Conservation (phyloP, 2,113 vertebrate species). For the Tragelaphus imberbis region DNA sequence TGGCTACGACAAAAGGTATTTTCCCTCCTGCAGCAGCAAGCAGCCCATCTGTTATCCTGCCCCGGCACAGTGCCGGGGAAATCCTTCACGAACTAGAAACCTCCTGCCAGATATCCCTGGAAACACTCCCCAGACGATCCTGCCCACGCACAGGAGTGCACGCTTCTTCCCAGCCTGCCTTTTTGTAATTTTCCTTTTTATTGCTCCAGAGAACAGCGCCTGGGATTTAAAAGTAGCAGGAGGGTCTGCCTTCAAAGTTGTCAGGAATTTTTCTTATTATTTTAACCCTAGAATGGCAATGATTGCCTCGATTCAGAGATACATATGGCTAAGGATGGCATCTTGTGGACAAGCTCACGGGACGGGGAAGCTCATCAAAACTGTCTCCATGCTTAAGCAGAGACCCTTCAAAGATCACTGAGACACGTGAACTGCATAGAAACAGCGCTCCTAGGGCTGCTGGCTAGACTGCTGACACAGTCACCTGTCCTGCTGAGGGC, state of each 20-base stretch:
- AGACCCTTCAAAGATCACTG: not conserved
- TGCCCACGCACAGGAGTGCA: constrained; percentile 42
- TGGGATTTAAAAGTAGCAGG: constrained; percentile 58
- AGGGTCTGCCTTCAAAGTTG: constrained; percentile 44
- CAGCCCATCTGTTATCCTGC: constrained; percentile 72
- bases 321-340: not conserved
- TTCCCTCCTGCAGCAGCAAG: constrained; percentile 65
- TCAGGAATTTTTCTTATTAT: not conserved
- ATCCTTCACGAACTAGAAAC: constrained; percentile 66
- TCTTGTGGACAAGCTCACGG: not conserved
- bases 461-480: not conserved
- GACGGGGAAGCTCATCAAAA: not conserved
- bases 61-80: constrained; percentile 58
- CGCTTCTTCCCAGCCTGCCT: constrained; percentile 31
- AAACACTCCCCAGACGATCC: constrained; percentile 64
- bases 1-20: constrained; percentile 72
- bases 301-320: not conserved
- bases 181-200: constrained; percentile 46
- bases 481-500: not conserved
- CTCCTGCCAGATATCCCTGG: constrained; percentile 65
- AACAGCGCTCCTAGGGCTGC: not conserved
- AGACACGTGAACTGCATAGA: not conserved
- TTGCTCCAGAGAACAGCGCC: constrained; percentile 43
- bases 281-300: not conserved
- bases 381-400: not conserved